Evolutionary conservation across 2,113 vertebrate genomes (phyloP).

Genomic region (Laterallus jamaicensis): DNA sequence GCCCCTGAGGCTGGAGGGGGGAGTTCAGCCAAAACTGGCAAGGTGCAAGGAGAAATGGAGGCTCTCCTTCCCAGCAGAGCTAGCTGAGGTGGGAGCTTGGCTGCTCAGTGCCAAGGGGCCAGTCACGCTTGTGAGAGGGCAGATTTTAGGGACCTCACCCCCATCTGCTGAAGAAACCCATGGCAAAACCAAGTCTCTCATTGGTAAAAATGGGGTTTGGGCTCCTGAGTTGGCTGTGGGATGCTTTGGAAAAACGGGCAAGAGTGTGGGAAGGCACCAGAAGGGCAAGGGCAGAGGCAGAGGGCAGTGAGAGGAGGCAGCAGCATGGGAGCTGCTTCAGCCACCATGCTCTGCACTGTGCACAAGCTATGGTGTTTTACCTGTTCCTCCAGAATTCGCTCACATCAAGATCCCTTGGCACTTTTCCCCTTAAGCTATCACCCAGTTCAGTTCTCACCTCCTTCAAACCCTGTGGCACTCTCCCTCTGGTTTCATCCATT

Average conservation of each 20-base stretch:
- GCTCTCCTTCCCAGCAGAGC: neutral
- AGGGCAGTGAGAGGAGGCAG: neutral
- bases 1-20: fast-evolving
- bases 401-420: neutral
- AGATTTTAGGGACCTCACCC: neutral
- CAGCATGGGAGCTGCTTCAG: neutral
- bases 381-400: neutral
- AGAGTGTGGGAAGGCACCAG: neutral
- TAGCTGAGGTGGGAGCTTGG: neutral
- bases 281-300: neutral
- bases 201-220: neutral
- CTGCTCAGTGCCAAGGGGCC: neutral
- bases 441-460: fast-evolving
- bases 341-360: neutral
- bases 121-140: fast-evolving
- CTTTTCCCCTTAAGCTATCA: neutral
- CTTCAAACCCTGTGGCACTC: neutral
- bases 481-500: neutral
- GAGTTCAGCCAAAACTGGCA: neutral
- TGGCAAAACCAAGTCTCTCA: neutral
- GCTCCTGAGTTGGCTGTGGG: neutral
- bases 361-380: neutral
- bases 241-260: fast-evolving
- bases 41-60: neutral
- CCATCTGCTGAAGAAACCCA: neutral